Percentiles rank a stretch among this genome's conserved stretches.
Conservation (phyloP, 1,140 invertebrate genomes). For the Carposina sasakii region DNA sequence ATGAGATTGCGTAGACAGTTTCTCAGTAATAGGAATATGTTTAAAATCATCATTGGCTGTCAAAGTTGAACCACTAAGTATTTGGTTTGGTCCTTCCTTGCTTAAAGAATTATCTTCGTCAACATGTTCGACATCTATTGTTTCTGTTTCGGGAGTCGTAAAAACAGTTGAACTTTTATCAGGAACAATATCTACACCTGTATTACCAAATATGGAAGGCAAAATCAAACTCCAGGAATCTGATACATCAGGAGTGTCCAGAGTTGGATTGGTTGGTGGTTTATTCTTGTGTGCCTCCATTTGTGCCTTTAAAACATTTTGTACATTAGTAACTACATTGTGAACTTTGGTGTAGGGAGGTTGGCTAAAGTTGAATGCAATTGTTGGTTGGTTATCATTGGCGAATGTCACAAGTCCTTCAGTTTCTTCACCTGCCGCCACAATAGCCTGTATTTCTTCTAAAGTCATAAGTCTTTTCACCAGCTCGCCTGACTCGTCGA, state of each 20-base stretch:
- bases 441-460: conserved; percentile 86
- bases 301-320: conserved; percentile 85
- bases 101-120: conserved; percentile 40
- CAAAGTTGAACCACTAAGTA: conserved; percentile 29
- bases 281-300: conserved; percentile 79
- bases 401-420: conserved; percentile 70
- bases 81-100: conserved; percentile 49
- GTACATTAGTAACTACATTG: conserved; percentile 85
- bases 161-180: conserved; percentile 70
- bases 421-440: conserved; percentile 82
- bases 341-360: conserved; percentile 80
- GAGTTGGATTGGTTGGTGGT: conserved; percentile 70
- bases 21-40: conserved; percentile 30
- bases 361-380: conserved; percentile 61
- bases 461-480: conserved; percentile 87
- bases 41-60: conserved; percentile 15
- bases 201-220: conserved; percentile 83
- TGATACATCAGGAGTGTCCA: conserved; percentile 80
- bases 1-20: conserved; percentile 13
- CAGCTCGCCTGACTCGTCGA: conserved; percentile 85
- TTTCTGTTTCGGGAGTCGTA: conserved; percentile 74
- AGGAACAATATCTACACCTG: conserved; percentile 75
- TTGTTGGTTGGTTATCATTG: conserved; percentile 66
- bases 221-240: conserved; percentile 86
- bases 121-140: conserved; percentile 55